Evolutionary conservation across 1,140 invertebrate species (phyloP), one percentile per base, ranked within the genome.

Genomic region (Bombus huntii): DNA sequence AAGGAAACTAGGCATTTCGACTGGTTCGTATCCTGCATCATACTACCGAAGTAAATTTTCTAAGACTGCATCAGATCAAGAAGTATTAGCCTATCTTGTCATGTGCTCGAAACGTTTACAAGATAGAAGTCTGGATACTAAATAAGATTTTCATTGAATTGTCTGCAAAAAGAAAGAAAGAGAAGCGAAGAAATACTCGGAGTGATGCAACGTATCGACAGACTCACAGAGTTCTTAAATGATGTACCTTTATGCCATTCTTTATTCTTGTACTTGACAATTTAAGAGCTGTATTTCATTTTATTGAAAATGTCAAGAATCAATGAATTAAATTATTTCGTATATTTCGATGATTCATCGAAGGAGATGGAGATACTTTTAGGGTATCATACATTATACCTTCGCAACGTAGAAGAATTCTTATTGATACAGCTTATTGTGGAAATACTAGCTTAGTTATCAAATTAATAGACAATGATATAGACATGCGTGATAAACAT

Each of bases 21-120:
- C 53, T 79, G 68, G 68, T 65, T 83, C 57, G 78, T 79, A 80
- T 79, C 72, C 72, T 86, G 70, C 68, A 66, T 76, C 72, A 79
- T 39, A 73, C 65, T 83, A 90, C 88, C 82, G 77, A 87, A 84
- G 72, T 86, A 89, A 92, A 93, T 92, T 93, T 90, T 93, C 88
- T 44, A 93, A 95, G 94, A 95, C 94, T 94, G 94, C 94, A 93
- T 93, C 92, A 87, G 89, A 94, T 94, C 91, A 91, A 92, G 93
- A 93, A 94, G 92, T 93, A 94, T 93, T 93, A 92, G 86, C 71
- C 87, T 91, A 91, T 93, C 92, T 89, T 90, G 87, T 86, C 90
- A 88, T 90, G 82, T 89, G 87, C 85, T 91, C 89, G 85, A 89
- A 68, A 88, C 83, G 89, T 93, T 89, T 86, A 83, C 85, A 88